A percentile compares a stretch with the other conserved stretches of the same genome.
These are phyloP conservation scores for Leptinotarsa lineolata DNA, from an alignment of 1,140 invertebrate species.

Conservation along the genomic window DNA sequence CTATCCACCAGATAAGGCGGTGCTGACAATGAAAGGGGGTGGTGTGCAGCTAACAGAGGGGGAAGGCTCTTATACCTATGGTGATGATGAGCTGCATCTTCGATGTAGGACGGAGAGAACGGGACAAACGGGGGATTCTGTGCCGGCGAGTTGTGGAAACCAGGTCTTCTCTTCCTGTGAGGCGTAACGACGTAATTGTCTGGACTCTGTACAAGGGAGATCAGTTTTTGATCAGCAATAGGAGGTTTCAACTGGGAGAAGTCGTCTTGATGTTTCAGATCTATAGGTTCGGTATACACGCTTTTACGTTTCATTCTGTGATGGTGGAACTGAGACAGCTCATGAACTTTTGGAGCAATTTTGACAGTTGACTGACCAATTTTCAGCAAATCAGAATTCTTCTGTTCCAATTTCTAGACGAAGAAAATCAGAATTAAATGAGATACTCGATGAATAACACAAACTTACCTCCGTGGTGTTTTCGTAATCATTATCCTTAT, in stretches of 20 bases:
- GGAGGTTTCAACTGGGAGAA: slow-evolving; percentile 64
- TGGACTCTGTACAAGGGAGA: slow-evolving; percentile 68
- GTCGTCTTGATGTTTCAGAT: slow-evolving; percentile 64
- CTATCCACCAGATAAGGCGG: slow-evolving; percentile 70
- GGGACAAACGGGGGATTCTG: slow-evolving; percentile 85
- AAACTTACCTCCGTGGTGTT: slow-evolving; percentile 44
- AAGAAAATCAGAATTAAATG: slow-evolving; percentile 28
- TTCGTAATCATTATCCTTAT: slow-evolving; percentile 46
- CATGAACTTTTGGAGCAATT: slow-evolving; percentile 61
- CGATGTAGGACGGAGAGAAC: slow-evolving; percentile 71
- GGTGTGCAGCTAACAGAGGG: slow-evolving; percentile 61
- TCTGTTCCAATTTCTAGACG: slow-evolving; percentile 46
- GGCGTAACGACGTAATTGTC: slow-evolving; percentile 82
- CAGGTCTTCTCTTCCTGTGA: slow-evolving; percentile 78
- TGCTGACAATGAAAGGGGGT: slow-evolving; percentile 70
- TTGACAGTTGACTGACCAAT: slow-evolving; percentile 58
- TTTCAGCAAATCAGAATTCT: slow-evolving; percentile 48
- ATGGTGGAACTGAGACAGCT: slow-evolving; percentile 53
- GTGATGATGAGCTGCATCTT: slow-evolving; percentile 61
- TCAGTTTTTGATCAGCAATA: slow-evolving; percentile 62
- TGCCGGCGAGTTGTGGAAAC: slow-evolving; percentile 82
- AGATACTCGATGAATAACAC: slow-evolving; percentile 1
- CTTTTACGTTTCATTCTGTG: slow-evolving; percentile 67
- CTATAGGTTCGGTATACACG: slow-evolving; percentile 65
- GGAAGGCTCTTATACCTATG: slow-evolving; percentile 53